Evolutionary conservation across 2,888 invertebrate species (phyloP), one percentile per base, ranked within the genome.

Genomic region (Eupithecia abbreviata): DNA sequence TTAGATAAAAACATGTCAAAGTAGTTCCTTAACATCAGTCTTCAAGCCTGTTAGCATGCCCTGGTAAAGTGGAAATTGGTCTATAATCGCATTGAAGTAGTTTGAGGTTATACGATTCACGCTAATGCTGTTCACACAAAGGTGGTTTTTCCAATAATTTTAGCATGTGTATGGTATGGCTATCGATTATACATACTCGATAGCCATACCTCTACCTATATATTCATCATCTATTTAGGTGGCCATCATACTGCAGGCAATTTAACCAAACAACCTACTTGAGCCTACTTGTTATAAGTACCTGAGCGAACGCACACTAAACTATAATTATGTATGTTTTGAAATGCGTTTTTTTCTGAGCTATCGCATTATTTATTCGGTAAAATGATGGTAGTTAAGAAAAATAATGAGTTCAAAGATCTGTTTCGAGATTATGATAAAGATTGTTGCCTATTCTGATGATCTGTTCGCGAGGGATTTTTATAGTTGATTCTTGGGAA

Each of bases 261-360:
- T 45, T 58, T 65, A 18, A 72, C 51, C 62, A 71, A 77, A 72
- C 75, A 76, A 79, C 82, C 82, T 84, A 84, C 85, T 85, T 86
- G 83, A 73, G 77, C 77, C 66, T 77, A 66, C 69, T 74, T 74
- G 72, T 70, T 47, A 45, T 49, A 71, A 12, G 30, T 58, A 71
- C 71, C 18, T n/a, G 51, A 71, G 18, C 47, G 5, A 18, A 69
- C 82, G 82, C 82, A 83, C 85, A 84, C 82, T 82, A 80, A 82
- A 84, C 82, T 83, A 83, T 90, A 89, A 90, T 91, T 90, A 90
- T 85, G 82, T 84, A 81, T 84, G 87, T 87, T 88, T 89, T 85
- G 85, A 85, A 87, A 88, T 87, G 86, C 83, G 80, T 83, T 81
- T 82, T 51, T 86, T 87, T 89, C 84, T 85, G 83, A 86, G 83